Conservation (phyloP, 2,797 vertebrate genomes). For the Hypotaenidia okinawae region DNA sequence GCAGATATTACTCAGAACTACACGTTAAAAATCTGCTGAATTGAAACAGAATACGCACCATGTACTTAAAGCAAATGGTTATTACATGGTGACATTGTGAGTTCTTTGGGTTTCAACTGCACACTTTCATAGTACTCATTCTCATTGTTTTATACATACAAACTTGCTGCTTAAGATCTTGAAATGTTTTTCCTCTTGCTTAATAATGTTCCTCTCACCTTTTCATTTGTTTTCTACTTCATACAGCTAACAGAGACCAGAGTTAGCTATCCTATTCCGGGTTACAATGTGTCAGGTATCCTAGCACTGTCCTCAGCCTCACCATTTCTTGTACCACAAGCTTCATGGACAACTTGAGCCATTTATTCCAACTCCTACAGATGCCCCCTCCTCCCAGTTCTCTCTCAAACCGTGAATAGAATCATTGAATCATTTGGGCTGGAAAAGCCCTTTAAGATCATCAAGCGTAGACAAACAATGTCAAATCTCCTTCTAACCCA, state of each 20-base stretch:
- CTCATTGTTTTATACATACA: neutral
- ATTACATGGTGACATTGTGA: neutral
- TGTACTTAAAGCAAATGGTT: neutral
- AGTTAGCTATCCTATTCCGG: neutral
- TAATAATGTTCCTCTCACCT: neutral
- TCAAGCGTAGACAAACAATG: rapidly evolving
- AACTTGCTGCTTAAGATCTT: neutral
- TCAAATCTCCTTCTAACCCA: neutral
- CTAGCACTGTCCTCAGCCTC: neutral
- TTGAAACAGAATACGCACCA: neutral
- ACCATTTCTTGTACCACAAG: neutral
- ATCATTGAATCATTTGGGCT: neutral
- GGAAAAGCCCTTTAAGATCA: neutral
- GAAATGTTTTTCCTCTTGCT: neutral
- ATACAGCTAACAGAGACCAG: neutral
- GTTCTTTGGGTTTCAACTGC: neutral
- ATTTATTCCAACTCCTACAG: neutral
- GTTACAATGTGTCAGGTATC: neutral
- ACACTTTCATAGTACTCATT: neutral
- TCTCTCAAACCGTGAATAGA: neutral
- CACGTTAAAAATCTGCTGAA: neutral
- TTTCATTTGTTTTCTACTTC: neutral
- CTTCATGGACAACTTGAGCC: neutral
- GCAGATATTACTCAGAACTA: neutral
- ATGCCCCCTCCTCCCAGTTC: rapidly evolving